Percentiles rank a stretch among this genome's conserved stretches.
Conservation (phyloP, 1,140 invertebrate species). For the Drosophila pruinosa region DNA sequence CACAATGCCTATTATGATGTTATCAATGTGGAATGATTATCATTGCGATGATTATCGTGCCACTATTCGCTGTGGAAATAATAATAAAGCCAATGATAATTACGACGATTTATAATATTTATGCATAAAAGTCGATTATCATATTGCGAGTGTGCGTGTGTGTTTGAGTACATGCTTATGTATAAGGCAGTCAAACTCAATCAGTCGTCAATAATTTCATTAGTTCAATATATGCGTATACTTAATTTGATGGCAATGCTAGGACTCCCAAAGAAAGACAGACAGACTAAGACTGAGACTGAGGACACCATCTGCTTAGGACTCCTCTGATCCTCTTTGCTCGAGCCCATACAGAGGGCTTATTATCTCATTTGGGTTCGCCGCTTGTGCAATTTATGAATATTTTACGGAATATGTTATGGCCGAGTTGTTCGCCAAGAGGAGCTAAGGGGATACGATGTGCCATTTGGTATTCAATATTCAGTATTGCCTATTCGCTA, state of each 20-base stretch:
- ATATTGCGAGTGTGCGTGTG: neutral
- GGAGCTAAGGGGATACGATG: neutral
- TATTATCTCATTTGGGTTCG: slow-evolving; percentile 53
- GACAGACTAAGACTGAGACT: neutral
- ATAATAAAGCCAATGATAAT: slow-evolving; percentile 31
- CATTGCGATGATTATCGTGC: neutral
- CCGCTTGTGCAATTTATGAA: slow-evolving; percentile 61
- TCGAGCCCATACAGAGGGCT: slow-evolving; percentile 22
- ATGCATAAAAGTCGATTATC: slow-evolving; percentile 39
- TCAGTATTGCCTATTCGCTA: neutral
- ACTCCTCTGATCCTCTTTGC: slow-evolving; percentile 33
- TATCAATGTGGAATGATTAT: neutral
- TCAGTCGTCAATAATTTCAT: slow-evolving; percentile 73
- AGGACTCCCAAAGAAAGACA: slow-evolving; percentile 1
- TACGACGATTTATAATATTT: slow-evolving; percentile 48
- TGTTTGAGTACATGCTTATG: neutral
- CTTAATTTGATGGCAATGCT: slow-evolving; percentile 50
- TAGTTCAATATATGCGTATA: slow-evolving; percentile 69
- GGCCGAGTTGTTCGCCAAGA: neutral
- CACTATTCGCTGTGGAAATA: neutral
- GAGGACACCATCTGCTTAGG: neutral
- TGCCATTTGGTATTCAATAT: slow-evolving; percentile 14
- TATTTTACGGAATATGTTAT: slow-evolving; percentile 62
- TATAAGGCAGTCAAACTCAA: slow-evolving; percentile 43
- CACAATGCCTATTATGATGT: neutral